phyloP scores from a whole-genome alignment of 1,140 invertebrate species.

The Macrocentrus cingulum region DNA sequence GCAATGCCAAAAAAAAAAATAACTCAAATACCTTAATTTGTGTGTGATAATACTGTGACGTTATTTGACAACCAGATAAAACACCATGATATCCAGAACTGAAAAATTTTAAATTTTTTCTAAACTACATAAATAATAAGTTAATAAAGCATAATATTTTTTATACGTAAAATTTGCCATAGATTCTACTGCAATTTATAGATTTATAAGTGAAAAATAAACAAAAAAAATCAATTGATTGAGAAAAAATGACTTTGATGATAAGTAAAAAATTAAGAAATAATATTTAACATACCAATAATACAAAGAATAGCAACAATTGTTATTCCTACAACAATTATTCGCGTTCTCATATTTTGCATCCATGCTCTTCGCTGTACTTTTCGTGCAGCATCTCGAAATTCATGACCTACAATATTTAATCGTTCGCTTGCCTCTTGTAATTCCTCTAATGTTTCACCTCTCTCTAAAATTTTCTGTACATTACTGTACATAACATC shows the following conservation, averaged over 20 bases:
- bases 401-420: conserved; percentile 56
- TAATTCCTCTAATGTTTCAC: conserved; percentile 61
- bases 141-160: neutral
- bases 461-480: conserved; percentile 61
- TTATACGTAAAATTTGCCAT: too few species aligned
- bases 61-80: conserved; percentile 54
- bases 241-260: neutral
- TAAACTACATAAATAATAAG: conserved; percentile 1
- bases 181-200: too few species aligned
- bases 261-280: neutral
- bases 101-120: conserved; percentile 40
- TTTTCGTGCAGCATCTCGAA: conserved; percentile 56
- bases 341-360: conserved; percentile 56
- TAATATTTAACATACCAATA: conserved; percentile 13
- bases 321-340: conserved; percentile 44
- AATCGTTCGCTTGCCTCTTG: conserved; percentile 61
- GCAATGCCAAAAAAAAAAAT: neutral
- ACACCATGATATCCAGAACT: conserved; percentile 52
- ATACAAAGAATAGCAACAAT: conserved; percentile 47
- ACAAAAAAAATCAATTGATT: neutral
- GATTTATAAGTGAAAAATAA: neutral
- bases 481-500: conserved; percentile 64
- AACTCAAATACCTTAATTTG: conserved; percentile 34
- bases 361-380: conserved; percentile 60
- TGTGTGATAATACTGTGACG: conserved; percentile 29